Conservation (phyloP, 2,113 vertebrate species). For the Corythornis cristatus region DNA sequence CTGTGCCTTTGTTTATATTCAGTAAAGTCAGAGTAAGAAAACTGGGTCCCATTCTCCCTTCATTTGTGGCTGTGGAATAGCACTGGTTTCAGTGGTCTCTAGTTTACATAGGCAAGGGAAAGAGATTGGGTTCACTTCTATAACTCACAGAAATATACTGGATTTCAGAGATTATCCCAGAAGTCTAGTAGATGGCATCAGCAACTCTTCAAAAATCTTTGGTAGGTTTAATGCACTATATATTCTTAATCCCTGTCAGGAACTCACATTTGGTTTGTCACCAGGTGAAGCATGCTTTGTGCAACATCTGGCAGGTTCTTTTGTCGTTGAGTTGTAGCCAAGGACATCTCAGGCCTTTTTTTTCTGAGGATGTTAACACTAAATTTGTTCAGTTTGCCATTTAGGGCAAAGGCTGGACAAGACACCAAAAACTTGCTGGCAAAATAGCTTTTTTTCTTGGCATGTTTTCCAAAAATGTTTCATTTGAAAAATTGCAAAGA, state of each 20-base stretch:
- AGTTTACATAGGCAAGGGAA: accelerated
- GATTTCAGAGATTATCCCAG: not conserved
- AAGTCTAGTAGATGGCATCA: not conserved
- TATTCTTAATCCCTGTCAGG: not conserved
- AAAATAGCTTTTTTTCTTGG: not conserved
- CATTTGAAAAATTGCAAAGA: not conserved
- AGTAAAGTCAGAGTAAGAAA: constrained; percentile 32
- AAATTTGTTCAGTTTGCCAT: not conserved
- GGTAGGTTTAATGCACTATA: not conserved
- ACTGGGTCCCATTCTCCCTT: not conserved
- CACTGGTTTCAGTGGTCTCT: not conserved
- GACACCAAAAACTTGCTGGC: not conserved
- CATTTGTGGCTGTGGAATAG: not conserved
- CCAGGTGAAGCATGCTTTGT: not conserved
- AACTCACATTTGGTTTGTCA: not conserved
- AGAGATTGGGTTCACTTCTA: not conserved
- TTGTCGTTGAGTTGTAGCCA: not conserved
- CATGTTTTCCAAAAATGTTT: not conserved
- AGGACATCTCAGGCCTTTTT: not conserved
- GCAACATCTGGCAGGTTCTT: not conserved
- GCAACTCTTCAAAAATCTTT: not conserved
- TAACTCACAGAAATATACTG: not conserved
- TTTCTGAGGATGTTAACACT: not conserved
- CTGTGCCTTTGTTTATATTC: constrained; percentile 28
- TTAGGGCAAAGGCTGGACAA: not conserved